Conservation (phyloP, 2,797 vertebrate species). For the Arrhamphus sclerolepis region DNA sequence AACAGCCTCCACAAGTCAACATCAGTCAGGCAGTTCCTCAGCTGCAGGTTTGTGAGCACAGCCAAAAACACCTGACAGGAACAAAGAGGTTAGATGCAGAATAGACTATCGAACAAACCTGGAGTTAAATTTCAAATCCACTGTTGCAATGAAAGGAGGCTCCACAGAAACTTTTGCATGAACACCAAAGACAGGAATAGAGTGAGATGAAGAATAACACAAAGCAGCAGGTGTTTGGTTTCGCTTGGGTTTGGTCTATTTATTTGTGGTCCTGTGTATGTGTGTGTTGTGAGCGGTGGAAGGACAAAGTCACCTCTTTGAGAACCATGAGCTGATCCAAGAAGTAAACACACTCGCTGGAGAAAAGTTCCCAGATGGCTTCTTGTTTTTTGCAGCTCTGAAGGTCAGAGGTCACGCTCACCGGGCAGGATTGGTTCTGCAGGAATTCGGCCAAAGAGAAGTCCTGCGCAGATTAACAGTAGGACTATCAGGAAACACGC, state of each 20-base stretch:
- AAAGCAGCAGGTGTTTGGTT: conserved; percentile 57
- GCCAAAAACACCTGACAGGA: conserved; percentile 86
- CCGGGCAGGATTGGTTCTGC: conserved; percentile 72
- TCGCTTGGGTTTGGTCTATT: conserved; percentile 48
- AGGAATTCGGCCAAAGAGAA: conserved; percentile 86
- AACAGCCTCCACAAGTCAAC: conserved; percentile 88
- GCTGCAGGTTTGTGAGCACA: conserved; percentile 85
- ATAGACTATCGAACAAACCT: conserved; percentile 4
- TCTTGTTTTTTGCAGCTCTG: conserved; percentile 81
- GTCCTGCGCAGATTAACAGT: conserved; percentile 67
- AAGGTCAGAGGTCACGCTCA: conserved; percentile 55
- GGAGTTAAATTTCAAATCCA: conserved; percentile 42
- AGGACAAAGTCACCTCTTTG: conserved; percentile 83
- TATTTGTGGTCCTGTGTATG: conserved; percentile 28
- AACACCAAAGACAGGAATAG: conserved; percentile 20
- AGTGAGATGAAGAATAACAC: conserved; percentile 20
- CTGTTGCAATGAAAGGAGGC: conserved; percentile 14
- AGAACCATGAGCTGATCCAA: conserved; percentile 93
- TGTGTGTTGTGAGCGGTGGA: conserved; percentile 9
- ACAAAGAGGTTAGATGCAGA: conserved; percentile 42
- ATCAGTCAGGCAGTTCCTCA: conserved; percentile 83
- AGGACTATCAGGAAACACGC: not conserved
- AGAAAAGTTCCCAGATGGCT: conserved; percentile 91
- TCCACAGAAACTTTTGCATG: conserved; percentile 23
- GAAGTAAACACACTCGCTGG: conserved; percentile 93